Evolutionary conservation across 2,113 vertebrate species (phyloP).

Genomic region (Pachyramphus minor): DNA sequence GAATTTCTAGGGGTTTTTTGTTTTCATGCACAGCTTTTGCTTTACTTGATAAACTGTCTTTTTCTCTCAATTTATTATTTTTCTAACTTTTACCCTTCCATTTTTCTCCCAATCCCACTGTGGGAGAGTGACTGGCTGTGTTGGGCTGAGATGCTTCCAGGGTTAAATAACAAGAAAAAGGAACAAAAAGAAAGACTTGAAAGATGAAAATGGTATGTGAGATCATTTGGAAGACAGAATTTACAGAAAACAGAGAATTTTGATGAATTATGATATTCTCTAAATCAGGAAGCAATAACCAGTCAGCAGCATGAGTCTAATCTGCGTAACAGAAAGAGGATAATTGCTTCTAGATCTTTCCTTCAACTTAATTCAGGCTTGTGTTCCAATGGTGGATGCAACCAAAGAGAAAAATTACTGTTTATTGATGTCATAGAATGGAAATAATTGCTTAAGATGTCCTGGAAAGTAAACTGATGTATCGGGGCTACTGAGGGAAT

Average conservation of each 20-base stretch:
- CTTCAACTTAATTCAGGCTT: neutral
- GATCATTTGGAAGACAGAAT: neutral
- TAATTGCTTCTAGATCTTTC: neutral
- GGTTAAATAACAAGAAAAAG: neutral
- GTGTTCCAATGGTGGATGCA: neutral
- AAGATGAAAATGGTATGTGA: neutral
- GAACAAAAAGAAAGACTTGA: neutral
- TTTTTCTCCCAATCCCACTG: neutral
- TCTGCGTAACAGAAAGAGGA: neutral
- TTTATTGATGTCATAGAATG: neutral
- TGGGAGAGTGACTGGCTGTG: rapidly evolving
- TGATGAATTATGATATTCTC: neutral
- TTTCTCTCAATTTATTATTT: neutral
- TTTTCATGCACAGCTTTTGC: neutral
- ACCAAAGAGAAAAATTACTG: neutral
- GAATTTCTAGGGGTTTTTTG: neutral
- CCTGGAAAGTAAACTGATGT: neutral
- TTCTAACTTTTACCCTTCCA: neutral
- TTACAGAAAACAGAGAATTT: neutral
- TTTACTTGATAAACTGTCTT: neutral
- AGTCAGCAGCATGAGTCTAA: neutral
- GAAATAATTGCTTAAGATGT: neutral
- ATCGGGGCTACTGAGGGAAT: neutral
- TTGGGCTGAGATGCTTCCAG: neutral
- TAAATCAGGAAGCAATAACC: neutral